Conservation (phyloP, 2,113 vertebrate species). For the Gallinago undulata region DNA sequence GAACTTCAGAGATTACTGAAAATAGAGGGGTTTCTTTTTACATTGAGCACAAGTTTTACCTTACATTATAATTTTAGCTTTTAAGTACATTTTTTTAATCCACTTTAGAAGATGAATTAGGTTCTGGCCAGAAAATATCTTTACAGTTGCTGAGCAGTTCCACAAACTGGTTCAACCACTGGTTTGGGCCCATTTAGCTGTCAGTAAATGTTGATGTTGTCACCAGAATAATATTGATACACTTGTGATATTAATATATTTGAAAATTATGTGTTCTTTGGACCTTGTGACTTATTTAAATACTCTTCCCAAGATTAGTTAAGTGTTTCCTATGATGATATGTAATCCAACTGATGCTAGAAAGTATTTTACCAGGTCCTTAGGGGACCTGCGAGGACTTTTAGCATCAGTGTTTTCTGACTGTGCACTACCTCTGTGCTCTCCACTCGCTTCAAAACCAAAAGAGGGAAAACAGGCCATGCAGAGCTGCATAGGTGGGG, state of each 20-base stretch:
- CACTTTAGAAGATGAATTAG: constrained; percentile 1
- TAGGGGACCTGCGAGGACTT: background rate
- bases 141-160: background rate
- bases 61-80: background rate
- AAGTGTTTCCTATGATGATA: background rate
- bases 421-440: background rate
- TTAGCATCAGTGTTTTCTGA: background rate
- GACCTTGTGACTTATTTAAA: background rate
- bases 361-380: background rate
- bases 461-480: background rate
- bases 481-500: background rate
- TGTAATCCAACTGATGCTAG: background rate
- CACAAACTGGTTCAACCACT: background rate
- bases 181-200: background rate
- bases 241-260: background rate
- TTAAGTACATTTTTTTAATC: background rate
- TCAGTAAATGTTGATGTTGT: constrained; percentile 33
- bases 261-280: background rate
- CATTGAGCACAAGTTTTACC: background rate
- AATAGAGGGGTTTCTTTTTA: background rate
- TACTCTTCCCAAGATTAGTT: background rate
- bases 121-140: background rate
- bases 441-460: background rate
- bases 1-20: background rate
- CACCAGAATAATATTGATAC: constrained; percentile 11